Evolutionary conservation across 2,113 vertebrate species (phyloP).

Genomic region (Microcebus lehilahytsara): DNA sequence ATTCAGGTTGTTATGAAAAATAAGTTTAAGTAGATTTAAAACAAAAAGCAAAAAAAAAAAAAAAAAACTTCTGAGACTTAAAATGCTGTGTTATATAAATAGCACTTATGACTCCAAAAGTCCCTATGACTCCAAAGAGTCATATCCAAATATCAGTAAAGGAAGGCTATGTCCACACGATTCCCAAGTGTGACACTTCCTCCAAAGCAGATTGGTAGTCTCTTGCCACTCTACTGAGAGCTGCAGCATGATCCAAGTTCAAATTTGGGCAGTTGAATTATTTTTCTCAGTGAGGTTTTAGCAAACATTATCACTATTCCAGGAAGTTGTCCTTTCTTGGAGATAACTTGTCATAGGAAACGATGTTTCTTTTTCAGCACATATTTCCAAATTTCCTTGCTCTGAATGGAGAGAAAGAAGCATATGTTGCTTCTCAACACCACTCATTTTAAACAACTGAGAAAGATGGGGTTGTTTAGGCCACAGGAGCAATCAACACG

Average conservation of each 20-base stretch:
- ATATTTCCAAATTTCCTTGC: conserved; percentile 50
- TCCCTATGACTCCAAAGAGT: not conserved
- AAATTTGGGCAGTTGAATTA: conserved; percentile 48
- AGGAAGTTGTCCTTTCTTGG: conserved; percentile 47
- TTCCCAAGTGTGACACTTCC: not conserved
- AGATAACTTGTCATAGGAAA: conserved; percentile 47
- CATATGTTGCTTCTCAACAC: conserved; percentile 54
- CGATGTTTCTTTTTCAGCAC: conserved; percentile 41
- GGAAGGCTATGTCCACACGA: not conserved
- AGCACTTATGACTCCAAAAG: not conserved
- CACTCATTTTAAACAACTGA: conserved; percentile 50
- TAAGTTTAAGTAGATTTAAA: conserved; percentile 35
- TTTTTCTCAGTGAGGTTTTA: conserved; percentile 60
- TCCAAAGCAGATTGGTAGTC: not conserved
- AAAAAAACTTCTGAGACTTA: not conserved
- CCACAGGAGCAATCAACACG: not conserved
- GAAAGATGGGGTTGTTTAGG: not conserved
- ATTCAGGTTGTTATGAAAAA: conserved; percentile 25
- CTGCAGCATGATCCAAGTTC: conserved; percentile 18
- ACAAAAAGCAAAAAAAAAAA: not conserved
- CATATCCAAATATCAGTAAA: conserved; percentile 7
- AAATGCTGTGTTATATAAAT: not conserved
- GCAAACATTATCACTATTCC: conserved; percentile 33
- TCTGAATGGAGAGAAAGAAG: not conserved
- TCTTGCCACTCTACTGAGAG: conserved; percentile 25